A percentile compares a stretch with the other conserved stretches of the same genome.
Evolutionary conservation across 2,888 invertebrate genomes (phyloP).

Genomic region (Drosophila kanekoi): DNA sequence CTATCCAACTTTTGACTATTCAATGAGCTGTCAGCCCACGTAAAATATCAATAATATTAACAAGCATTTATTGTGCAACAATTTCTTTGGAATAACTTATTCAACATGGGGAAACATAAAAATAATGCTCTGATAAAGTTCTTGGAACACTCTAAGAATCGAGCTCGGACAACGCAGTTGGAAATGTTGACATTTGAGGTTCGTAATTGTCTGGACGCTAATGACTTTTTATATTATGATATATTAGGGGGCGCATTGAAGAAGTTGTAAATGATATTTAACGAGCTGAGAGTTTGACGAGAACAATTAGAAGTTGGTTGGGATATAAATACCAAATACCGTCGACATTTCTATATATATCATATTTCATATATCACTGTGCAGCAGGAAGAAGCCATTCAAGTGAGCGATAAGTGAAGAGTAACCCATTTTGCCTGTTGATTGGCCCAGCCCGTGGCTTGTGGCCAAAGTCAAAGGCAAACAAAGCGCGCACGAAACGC

Average conservation of each 20-base stretch:
- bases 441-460: conserved; percentile 12
- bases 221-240: conserved; percentile 38
- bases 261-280: conserved; percentile 54
- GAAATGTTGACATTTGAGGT: conserved; percentile 34
- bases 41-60: conserved; percentile 55
- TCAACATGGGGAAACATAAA: conserved; percentile 19
- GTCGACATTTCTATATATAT: not conserved
- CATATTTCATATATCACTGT: conserved; percentile 7
- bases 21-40: conserved; percentile 40
- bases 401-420: conserved; percentile 28
- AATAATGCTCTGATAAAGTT: conserved; percentile 16
- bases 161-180: not conserved
- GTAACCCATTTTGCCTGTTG: conserved; percentile 17
- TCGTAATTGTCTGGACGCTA: conserved; percentile 36
- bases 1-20: conserved; percentile 39
- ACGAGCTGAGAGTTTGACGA: conserved; percentile 15
- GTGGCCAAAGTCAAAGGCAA: no score
- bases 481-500: conserved; percentile 3
- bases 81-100: conserved; percentile 40
- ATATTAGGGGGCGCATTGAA: conserved; percentile 50
- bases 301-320: conserved; percentile 39
- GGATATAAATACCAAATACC: not conserved
- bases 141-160: conserved; percentile 33
- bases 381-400: conserved; percentile 20
- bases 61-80: conserved; percentile 12